phyloP scores from a whole-genome alignment of 23 tunicate genomes.

The Trididemnum clinides region DNA sequence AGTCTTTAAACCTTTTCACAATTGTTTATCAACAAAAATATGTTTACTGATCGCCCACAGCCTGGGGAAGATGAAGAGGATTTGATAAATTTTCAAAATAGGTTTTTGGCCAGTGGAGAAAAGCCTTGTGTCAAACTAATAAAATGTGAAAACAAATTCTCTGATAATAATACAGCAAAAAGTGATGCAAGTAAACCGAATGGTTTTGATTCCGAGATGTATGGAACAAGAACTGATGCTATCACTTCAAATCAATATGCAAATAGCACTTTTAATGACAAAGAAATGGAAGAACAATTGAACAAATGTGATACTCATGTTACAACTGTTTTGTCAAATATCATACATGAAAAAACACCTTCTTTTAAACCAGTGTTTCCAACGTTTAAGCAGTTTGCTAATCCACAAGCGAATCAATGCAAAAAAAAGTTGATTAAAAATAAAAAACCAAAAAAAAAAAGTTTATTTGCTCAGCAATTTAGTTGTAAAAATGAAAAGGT shows the following conservation, averaged over 20 bases:
- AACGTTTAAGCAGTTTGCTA: not conserved
- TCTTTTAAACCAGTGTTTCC: slow-evolving; percentile 50
- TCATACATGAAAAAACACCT: slow-evolving; percentile 44
- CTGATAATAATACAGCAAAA: no score
- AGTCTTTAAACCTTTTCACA: no score
- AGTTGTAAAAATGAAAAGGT: not conserved
- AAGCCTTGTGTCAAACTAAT: slow-evolving; percentile 49
- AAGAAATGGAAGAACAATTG: slow-evolving; percentile 61
- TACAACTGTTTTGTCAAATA: slow-evolving; percentile 56
- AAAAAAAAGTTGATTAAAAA: not conserved
- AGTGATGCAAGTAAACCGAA: no score
- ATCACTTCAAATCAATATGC: no score
- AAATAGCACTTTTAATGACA: not conserved
- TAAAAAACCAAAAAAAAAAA: not conserved
- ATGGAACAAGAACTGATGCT: not conserved
- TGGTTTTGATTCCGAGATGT: not conserved
- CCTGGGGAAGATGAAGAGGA: slow-evolving; percentile 64
- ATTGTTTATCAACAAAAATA: no score
- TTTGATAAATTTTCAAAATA: slow-evolving; percentile 42
- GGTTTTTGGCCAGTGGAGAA: slow-evolving; percentile 65
- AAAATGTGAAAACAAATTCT: slow-evolving; percentile 22
- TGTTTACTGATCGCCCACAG: slow-evolving; percentile 47
- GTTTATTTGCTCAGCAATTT: slow-evolving; percentile 52
- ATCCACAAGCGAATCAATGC: not conserved
- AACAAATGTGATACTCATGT: slow-evolving; percentile 68